These are phyloP conservation scores for Diploptera punctata DNA, from an alignment of 2,888 invertebrate species.

Conservation along the genomic window DNA sequence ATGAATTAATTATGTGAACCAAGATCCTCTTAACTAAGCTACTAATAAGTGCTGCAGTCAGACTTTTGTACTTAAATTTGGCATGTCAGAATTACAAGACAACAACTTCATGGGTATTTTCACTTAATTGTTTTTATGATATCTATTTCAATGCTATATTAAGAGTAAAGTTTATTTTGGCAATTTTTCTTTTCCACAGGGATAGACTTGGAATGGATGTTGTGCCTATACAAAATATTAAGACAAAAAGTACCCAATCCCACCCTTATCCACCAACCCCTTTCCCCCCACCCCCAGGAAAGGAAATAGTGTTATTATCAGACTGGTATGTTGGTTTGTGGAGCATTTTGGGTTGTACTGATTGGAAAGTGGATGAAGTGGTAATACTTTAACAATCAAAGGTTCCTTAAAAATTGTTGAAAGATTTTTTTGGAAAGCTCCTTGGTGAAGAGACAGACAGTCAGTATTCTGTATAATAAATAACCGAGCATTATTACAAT, in stretches of 20 bases:
- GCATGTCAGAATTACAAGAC: background rate
- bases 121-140: background rate
- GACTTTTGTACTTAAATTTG: background rate
- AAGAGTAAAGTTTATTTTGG: no score
- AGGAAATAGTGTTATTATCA: background rate
- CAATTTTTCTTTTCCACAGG: constrained; percentile 1
- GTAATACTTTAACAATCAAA: constrained; percentile 32
- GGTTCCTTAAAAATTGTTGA: constrained; percentile 34
- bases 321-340: background rate
- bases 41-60: no score
- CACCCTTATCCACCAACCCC: background rate
- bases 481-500: constrained; percentile 3
- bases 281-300: constrained; percentile 1
- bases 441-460: constrained; percentile 11
- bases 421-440: constrained; percentile 16
- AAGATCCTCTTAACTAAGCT: no score
- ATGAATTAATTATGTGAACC: no score
- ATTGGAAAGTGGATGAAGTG: background rate
- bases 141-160: background rate
- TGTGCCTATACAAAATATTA: constrained; percentile 18
- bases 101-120: constrained; percentile 11
- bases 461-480: constrained; percentile 20
- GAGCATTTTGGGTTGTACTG: constrained; percentile 19
- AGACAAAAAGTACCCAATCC: background rate
- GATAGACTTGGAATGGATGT: constrained; percentile 16